phyloP scores from a whole-genome alignment of 2,113 vertebrate species.

The Mormyrus lacerda region DNA sequence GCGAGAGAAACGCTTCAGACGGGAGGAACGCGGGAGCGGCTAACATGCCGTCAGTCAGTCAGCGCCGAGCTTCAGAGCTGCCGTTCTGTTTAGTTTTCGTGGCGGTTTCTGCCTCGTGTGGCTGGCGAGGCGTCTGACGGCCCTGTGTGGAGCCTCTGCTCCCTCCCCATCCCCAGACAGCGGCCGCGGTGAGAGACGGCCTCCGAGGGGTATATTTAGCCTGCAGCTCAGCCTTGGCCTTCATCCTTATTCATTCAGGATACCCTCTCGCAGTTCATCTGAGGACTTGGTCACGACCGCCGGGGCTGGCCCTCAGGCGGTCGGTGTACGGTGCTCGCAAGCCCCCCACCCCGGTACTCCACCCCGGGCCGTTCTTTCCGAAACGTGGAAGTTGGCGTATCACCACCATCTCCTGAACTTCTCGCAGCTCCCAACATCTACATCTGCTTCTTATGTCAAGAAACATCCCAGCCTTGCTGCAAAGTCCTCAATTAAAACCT shows the following conservation, averaged over 20 bases:
- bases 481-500: background rate
- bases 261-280: constrained; percentile 52
- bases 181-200: background rate
- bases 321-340: background rate
- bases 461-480: background rate
- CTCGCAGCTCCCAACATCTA: background rate
- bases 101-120: background rate
- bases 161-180: constrained; percentile 15
- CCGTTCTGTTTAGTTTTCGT: background rate
- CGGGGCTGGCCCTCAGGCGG: constrained; percentile 55
- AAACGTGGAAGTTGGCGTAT: background rate
- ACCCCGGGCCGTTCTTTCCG: background rate
- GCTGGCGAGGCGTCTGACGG: background rate
- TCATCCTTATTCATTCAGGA: constrained; percentile 42
- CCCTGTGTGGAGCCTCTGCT: background rate
- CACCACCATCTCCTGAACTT: background rate
- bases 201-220: constrained; percentile 29
- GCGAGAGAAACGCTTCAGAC: background rate
- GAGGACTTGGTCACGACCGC: constrained; percentile 48
- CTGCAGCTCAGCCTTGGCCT: constrained; percentile 29
- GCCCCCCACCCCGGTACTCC: background rate
- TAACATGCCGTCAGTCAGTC: background rate
- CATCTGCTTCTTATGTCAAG: background rate
- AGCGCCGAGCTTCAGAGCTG: background rate
- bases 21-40: background rate